A percentile compares a stretch with the other conserved stretches of the same genome.
Conservation (phyloP, 2,113 vertebrate species). For the Parotia lawesii region DNA sequence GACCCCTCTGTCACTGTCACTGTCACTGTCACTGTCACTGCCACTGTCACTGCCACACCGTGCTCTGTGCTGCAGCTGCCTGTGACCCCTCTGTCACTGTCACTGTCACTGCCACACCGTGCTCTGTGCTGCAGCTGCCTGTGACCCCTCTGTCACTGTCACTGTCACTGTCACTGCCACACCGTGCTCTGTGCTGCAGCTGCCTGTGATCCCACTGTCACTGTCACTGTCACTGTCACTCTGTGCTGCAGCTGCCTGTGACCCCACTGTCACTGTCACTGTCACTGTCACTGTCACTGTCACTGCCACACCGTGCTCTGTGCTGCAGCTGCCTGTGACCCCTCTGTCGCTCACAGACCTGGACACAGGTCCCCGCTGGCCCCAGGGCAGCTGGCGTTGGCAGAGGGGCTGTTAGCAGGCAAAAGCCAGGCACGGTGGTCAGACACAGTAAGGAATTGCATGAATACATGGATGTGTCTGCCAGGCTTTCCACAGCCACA, state of each 20-base stretch:
- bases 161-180: no score
- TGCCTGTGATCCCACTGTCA: neutral
- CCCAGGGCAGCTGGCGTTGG: fast-evolving
- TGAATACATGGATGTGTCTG: fast-evolving
- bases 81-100: neutral
- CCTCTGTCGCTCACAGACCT: neutral
- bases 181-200: neutral
- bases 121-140: neutral
- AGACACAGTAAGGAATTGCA: neutral
- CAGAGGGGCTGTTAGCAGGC: neutral
- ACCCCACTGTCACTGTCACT: no score
- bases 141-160: neutral
- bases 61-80: neutral
- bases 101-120: fast-evolving
- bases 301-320: neutral
- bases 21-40: no score
- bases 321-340: neutral
- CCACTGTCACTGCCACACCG: neutral
- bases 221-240: no score
- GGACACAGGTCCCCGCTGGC: neutral
- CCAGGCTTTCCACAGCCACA: fast-evolving
- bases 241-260: neutral
- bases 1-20: neutral
- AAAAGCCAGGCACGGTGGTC: fast-evolving
- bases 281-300: no score